A percentile compares a stretch with the other conserved stretches of the same genome.
Conservation (phyloP, 2,888 invertebrate species). For the Acrobasis consociella region DNA sequence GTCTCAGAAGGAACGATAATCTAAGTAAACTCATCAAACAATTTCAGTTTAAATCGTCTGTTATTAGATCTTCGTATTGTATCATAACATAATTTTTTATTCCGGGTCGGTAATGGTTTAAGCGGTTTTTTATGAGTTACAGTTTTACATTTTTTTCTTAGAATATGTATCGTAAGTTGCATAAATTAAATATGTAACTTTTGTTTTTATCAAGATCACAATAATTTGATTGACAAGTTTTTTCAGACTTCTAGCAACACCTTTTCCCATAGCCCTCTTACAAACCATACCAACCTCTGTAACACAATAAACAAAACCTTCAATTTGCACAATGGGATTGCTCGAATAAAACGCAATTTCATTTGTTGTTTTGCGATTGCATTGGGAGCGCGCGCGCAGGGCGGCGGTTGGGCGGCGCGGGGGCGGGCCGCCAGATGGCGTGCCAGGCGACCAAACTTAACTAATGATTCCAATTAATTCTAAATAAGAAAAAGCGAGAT, state of each 20-base stretch:
- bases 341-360: slow-evolving; percentile 38
- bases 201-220: too few species aligned
- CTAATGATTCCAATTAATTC: slow-evolving; percentile 21
- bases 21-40: too few species aligned
- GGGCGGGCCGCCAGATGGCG: slow-evolving; percentile 67
- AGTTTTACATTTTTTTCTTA: too few species aligned
- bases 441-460: slow-evolving; percentile 36
- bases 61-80: too few species aligned
- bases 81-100: too few species aligned
- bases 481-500: slow-evolving; percentile 15
- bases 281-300: slow-evolving; percentile 14
- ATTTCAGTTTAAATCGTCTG: too few species aligned
- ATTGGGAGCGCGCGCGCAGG: slow-evolving; percentile 51
- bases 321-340: slow-evolving; percentile 35
- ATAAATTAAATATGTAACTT: too few species aligned
- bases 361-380: slow-evolving; percentile 49
- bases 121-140: too few species aligned
- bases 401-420: slow-evolving; percentile 59
- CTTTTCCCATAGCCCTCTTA: neutral
- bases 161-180: too few species aligned
- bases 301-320: slow-evolving; percentile 26
- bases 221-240: too few species aligned
- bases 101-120: too few species aligned
- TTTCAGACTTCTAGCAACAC: neutral
- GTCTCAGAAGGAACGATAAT: too few species aligned